A percentile compares a stretch with the other conserved stretches of the same genome.
These are phyloP conservation scores for Procapra przewalskii DNA, from an alignment of 2,113 vertebrate species.

Conservation along the genomic window DNA sequence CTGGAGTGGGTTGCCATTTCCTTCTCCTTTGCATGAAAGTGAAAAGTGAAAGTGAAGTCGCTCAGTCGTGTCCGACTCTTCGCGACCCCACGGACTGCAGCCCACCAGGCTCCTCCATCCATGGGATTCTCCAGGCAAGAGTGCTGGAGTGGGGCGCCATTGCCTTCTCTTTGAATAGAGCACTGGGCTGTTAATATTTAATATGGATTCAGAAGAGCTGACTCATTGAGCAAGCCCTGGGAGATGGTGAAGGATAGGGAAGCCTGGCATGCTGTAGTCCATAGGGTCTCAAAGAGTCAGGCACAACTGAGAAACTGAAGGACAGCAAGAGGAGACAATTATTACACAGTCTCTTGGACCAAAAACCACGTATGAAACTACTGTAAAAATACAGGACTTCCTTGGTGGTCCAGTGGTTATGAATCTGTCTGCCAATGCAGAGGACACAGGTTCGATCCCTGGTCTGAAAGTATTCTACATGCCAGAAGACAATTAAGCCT, in stretches of 20 bases:
- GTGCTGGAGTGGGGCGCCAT: too few relatives aligned
- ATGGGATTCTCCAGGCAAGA: too few relatives aligned
- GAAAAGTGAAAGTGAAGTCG: too few relatives aligned
- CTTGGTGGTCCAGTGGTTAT: background rate
- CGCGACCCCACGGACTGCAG: too few relatives aligned
- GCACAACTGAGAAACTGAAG: background rate
- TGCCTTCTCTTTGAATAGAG: background rate
- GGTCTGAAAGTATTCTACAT: background rate
- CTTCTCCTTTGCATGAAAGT: too few relatives aligned
- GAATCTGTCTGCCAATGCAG: background rate
- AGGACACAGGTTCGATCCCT: background rate
- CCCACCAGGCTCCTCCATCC: too few relatives aligned
- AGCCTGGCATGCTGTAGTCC: background rate
- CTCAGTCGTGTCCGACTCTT: too few relatives aligned
- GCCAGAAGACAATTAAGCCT: background rate
- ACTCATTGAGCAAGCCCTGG: background rate
- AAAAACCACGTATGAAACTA: background rate
- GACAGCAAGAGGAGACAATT: background rate
- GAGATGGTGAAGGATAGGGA: background rate
- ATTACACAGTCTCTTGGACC: background rate
- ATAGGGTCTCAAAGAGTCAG: background rate
- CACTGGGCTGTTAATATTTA: background rate
- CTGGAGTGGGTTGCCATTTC: too few relatives aligned
- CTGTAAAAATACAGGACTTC: background rate
- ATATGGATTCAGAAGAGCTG: background rate